Base-by-base conservation (phyloP, 1,140 invertebrate species). In the Zaprionus lachaisei region DNA sequence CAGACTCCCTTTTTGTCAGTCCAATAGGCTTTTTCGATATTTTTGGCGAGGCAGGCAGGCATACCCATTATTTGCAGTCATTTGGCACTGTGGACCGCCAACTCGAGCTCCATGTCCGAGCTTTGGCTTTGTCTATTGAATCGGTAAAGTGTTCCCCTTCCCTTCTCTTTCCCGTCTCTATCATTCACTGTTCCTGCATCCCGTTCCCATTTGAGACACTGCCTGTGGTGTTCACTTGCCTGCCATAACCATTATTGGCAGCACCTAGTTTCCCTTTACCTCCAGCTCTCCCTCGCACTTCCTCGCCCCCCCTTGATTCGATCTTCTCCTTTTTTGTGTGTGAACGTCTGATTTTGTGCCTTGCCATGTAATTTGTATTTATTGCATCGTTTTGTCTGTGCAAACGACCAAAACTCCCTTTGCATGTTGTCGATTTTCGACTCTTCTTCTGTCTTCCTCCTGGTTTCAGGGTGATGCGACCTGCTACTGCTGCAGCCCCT, bases 351-450 rank as follows among this genome's bases (percentile, higher is more conserved):
- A 79, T 85, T 84, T 68, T 89, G 71, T 76, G 81, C 84, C 80
- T 69, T 81, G 80, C 84, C 79, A 84, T 89, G 85, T 90, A 90
- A 90, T 90, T 90, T 90, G 85, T 90, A 90, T 90, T 90, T 90
- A 90, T 90, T 90, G 85, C 85, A 90, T 90, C 85, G 85, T 90
- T 90, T 90, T 90, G 85, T 90, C 85, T 90, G 85, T 85, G 82
- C 85, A 85, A 90, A 89, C 79, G 84, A 78, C 75, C 64, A 83
- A 81, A 81, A 80, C 86, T 90, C 85, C 86, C 81, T 90, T 90
- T 90, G 85, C 85, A 90, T 90, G 85, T 85, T 85, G 69, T 86
- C 82, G 79, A 82, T 81, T 86, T 67, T 81, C 64, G 73, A 20
- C 58, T 61, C 5, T 20, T n/a, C 20, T 58, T 20, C 47, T 20